phyloP scores from a whole-genome alignment of 1,140 invertebrate genomes.

The Leptinotarsa lineolata region DNA sequence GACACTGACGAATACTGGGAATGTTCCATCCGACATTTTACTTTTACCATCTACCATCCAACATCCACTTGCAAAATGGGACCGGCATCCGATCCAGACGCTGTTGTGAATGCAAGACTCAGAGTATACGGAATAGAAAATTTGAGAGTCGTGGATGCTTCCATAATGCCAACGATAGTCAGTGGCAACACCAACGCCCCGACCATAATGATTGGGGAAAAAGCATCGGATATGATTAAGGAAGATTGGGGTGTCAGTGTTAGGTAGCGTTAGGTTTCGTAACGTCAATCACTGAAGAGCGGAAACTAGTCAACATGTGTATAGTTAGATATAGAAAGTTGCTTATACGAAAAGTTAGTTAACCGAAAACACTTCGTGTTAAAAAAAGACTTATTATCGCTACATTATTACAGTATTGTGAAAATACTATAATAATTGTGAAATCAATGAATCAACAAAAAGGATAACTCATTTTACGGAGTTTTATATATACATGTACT shows the following conservation, averaged over 20 bases:
- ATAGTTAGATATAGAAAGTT: not conserved
- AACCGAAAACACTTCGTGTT: not conserved
- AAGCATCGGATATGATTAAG: conserved; percentile 68
- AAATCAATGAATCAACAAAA: too few species aligned
- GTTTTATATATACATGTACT: too few species aligned
- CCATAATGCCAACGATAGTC: conserved; percentile 68
- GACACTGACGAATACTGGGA: conserved; percentile 88
- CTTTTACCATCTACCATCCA: conserved; percentile 85
- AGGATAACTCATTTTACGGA: too few species aligned
- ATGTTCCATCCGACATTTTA: conserved; percentile 79
- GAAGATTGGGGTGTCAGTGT: conserved; percentile 61
- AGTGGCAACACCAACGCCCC: conserved; percentile 69
- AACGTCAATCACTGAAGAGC: not conserved
- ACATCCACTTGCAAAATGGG: conserved; percentile 88
- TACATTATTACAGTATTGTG: not conserved
- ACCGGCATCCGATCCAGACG: conserved; percentile 69
- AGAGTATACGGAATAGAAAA: conserved; percentile 61
- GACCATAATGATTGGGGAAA: conserved; percentile 70
- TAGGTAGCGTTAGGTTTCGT: conserved; percentile 14
- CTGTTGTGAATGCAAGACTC: conserved; percentile 77
- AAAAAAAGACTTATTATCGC: not conserved
- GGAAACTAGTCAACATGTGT: not conserved
- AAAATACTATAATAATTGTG: too few species aligned
- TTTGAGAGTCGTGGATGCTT: conserved; percentile 67
- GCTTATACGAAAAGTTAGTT: not conserved